Percentiles rank a stretch among this genome's conserved stretches.
phyloP scores from a whole-genome alignment of 2,797 vertebrate genomes.

The Calcarius lapponicus region DNA sequence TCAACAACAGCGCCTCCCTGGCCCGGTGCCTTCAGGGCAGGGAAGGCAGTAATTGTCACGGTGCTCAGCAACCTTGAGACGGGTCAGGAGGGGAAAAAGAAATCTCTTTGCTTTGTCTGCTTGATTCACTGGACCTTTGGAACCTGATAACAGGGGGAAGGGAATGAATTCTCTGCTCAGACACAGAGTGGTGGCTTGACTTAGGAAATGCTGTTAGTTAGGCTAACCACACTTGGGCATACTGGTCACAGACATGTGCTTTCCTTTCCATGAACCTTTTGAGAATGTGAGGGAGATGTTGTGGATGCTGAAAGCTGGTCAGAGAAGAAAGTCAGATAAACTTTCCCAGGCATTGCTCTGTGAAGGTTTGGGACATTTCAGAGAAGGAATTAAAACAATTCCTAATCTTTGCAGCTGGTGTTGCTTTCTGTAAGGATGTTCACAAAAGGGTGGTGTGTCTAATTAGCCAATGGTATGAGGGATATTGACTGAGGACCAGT shows the following conservation, averaged over 20 bases:
- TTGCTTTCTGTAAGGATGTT: neutral
- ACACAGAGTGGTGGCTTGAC: neutral
- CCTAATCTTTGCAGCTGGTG: neutral
- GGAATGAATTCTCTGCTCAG: neutral
- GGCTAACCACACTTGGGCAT: neutral
- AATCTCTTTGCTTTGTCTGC: neutral
- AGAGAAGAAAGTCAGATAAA: neutral
- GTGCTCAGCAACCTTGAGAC: neutral
- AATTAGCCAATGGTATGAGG: neutral
- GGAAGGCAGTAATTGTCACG: neutral
- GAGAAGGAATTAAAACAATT: neutral
- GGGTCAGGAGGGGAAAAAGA: neutral
- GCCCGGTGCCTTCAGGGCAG: neutral
- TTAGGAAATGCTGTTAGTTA: neutral
- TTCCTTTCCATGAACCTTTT: neutral
- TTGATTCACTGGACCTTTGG: neutral
- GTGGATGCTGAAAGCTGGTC: neutral
- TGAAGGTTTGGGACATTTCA: neutral
- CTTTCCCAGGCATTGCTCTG: neutral
- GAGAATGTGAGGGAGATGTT: neutral
- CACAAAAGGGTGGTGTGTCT: neutral
- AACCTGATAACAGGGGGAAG: neutral
- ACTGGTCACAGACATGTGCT: accelerated
- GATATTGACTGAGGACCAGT: neutral
- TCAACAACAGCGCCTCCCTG: neutral